Conservation (phyloP, 1,140 invertebrate genomes). For the Globodera ellingtonae region DNA sequence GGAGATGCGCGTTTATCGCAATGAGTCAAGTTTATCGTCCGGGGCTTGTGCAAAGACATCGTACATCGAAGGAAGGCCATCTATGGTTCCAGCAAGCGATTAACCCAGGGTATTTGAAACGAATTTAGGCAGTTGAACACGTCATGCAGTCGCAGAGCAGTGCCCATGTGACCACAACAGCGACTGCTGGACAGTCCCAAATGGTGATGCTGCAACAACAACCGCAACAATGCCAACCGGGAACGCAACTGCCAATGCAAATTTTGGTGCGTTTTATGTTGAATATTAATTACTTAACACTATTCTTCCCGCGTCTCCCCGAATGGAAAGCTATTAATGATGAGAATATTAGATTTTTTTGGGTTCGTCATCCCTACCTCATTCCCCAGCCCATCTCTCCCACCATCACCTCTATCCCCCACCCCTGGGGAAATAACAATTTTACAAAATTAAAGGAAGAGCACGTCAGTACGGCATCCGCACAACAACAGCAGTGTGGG, state of each 20-base stretch:
- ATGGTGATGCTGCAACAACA: conserved; percentile 35
- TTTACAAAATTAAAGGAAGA: background rate
- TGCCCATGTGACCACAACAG: conserved; percentile 18
- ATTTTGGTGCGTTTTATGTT: conserved; percentile 13
- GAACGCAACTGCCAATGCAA: conserved; percentile 31
- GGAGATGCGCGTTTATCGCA: conserved; percentile 46
- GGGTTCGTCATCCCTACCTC: too few relatives aligned
- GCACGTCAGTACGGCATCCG: conserved; percentile 6
- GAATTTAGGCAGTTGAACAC: background rate
- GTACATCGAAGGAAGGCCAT: background rate
- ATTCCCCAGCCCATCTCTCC: too few relatives aligned
- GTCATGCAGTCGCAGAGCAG: background rate
- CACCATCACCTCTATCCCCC: too few relatives aligned
- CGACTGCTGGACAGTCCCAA: conserved; percentile 20
- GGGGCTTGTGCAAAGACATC: background rate
- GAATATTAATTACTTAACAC: too few relatives aligned
- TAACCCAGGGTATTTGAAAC: too few relatives aligned
- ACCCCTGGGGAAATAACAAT: too few relatives aligned
- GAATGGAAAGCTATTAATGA: too few relatives aligned
- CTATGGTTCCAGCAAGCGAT: background rate
- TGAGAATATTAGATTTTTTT: background rate
- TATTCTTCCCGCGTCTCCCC: too few relatives aligned
- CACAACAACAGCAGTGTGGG: background rate
- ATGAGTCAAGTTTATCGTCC: background rate
- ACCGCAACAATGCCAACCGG: conserved; percentile 15